phyloP scores from a whole-genome alignment of 1,140 invertebrate species.

The Drosophila orosa region DNA sequence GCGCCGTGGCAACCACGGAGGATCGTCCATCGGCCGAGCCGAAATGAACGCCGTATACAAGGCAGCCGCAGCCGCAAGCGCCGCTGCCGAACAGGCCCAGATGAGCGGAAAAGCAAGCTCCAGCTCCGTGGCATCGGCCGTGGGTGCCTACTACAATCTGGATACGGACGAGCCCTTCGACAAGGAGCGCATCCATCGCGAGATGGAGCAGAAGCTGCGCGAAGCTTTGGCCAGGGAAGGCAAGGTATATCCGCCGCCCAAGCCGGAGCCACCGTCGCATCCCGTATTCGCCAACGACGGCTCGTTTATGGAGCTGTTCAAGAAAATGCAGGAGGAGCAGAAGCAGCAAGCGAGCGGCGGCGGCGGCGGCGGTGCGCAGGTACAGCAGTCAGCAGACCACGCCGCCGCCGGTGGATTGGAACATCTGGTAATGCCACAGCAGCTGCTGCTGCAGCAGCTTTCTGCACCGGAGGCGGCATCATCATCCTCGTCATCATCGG shows the following conservation, averaged over 20 bases:
- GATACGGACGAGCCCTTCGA: constrained; percentile 78
- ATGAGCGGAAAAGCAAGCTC: constrained; percentile 29
- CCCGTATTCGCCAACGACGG: constrained; percentile 92
- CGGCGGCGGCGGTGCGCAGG: constrained; percentile 49
- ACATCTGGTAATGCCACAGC: constrained; percentile 21
- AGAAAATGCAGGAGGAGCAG: constrained; percentile 93
- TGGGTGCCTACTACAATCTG: constrained; percentile 74
- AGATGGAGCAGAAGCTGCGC: constrained; percentile 81
- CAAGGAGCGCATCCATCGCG: constrained; percentile 81
- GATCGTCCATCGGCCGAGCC: constrained; percentile 1
- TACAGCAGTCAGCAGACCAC: constrained; percentile 9
- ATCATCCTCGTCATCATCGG: neutral
- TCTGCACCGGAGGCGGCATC: constrained; percentile 30
- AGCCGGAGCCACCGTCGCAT: constrained; percentile 78
- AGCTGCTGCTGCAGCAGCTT: constrained; percentile 10
- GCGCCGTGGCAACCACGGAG: neutral
- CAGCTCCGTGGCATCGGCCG: constrained; percentile 44
- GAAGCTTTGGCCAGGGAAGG: constrained; percentile 76
- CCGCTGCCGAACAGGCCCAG: constrained; percentile 8
- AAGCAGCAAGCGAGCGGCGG: constrained; percentile 63
- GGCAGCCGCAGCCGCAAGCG: constrained; percentile 1
- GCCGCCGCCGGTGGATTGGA: neutral
- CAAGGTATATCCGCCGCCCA: constrained; percentile 82
- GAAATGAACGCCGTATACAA: constrained; percentile 21
- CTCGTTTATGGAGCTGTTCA: constrained; percentile 95